Conservation (phyloP, 2,797 vertebrate species). For the Parotocinclus haroldoi region DNA sequence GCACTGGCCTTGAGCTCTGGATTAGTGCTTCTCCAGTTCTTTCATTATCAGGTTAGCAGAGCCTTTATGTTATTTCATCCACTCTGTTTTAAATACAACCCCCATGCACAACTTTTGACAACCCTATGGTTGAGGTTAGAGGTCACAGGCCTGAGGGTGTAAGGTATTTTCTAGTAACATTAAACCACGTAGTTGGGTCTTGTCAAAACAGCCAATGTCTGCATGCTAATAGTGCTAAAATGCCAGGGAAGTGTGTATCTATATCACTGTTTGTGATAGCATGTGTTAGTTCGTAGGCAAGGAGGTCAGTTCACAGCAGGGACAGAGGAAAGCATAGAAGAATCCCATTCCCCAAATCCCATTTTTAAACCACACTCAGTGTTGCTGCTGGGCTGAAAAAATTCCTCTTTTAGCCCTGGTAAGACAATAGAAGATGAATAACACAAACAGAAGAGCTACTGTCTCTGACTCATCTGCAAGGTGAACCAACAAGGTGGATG, state of each 20-base stretch:
- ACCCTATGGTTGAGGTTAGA: constrained; percentile 55
- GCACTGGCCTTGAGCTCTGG: constrained; percentile 28
- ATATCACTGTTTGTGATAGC: constrained; percentile 20
- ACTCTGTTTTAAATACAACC: constrained; percentile 32
- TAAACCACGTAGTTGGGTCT: constrained; percentile 61
- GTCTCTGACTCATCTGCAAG: too few relatives aligned
- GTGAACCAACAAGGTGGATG: too few relatives aligned
- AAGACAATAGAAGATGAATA: too few relatives aligned
- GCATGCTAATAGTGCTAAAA: constrained; percentile 55
- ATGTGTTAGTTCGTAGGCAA: not conserved
- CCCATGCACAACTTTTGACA: constrained; percentile 24
- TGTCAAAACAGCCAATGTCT: constrained; percentile 70
- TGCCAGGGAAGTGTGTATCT: constrained; percentile 27
- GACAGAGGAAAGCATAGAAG: not conserved
- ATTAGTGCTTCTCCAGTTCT: constrained; percentile 27
- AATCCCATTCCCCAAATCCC: too few relatives aligned
- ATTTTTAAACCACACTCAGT: too few relatives aligned
- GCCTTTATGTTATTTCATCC: constrained; percentile 55
- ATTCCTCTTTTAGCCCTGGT: too few relatives aligned
- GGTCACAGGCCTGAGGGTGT: constrained; percentile 65
- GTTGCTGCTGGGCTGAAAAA: too few relatives aligned
- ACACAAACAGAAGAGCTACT: too few relatives aligned
- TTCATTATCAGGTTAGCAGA: constrained; percentile 51
- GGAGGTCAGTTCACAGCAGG: not conserved
- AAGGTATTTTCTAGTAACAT: constrained; percentile 72